Percentiles rank a stretch among this genome's conserved stretches.
Evolutionary conservation across 2,888 invertebrate species (phyloP).

Genomic region (Drosophila mercatorum): DNA sequence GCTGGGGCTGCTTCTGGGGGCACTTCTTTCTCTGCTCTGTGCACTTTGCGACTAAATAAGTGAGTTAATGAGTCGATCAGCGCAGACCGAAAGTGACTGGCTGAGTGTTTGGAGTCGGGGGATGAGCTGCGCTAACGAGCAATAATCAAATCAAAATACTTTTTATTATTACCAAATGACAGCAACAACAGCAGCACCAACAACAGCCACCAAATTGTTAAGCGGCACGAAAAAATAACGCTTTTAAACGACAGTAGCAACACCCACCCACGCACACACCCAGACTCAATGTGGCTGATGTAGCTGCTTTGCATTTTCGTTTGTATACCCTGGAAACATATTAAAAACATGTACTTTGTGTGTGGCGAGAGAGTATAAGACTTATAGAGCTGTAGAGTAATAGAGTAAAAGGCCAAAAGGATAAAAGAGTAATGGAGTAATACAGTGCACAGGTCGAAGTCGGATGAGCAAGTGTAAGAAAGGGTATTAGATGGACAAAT

Average conservation of each 20-base stretch:
- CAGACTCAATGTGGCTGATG: not conserved
- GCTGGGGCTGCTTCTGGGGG: not conserved
- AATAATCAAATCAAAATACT: constrained; percentile 79
- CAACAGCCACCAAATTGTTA: constrained; percentile 18
- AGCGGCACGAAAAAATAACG: constrained; percentile 32
- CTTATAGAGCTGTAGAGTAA: not conserved
- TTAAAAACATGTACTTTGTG: not conserved
- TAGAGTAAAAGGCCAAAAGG: not conserved
- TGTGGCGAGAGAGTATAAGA: not conserved
- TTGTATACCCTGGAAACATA: constrained; percentile 21
- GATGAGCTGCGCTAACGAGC: constrained; percentile 65
- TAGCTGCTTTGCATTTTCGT: constrained; percentile 14
- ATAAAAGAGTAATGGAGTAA: too few relatives aligned
- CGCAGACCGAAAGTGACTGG: constrained; percentile 15
- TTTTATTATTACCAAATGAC: constrained; percentile 66
- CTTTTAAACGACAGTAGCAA: constrained; percentile 40
- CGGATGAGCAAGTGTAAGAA: too few relatives aligned
- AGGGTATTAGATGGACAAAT: too few relatives aligned
- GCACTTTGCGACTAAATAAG: constrained; percentile 72
- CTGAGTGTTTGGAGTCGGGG: constrained; percentile 28
- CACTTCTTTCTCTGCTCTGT: constrained; percentile 35
- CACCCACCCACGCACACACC: not conserved
- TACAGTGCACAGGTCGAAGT: too few relatives aligned
- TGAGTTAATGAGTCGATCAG: constrained; percentile 76
- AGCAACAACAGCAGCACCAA: constrained; percentile 28